Base-by-base conservation (phyloP, 92 coral and sea anemone species). In the Palythoa caribaeorum region DNA sequence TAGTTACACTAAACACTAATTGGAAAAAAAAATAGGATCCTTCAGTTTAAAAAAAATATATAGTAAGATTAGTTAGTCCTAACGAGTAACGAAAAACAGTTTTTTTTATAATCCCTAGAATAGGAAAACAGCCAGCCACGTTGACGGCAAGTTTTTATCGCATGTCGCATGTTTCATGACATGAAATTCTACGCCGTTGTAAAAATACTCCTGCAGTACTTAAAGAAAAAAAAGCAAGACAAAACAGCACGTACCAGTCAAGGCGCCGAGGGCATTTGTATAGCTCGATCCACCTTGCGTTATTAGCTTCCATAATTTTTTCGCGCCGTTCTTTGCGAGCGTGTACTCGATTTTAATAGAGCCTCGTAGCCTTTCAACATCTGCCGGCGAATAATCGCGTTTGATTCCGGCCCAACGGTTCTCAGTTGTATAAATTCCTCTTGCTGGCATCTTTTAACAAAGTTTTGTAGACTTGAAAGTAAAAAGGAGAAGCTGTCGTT, bases 361-460 rank as follows among this genome's bases (percentile, higher is more conserved):
- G 2, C 99, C 99, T 9, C 97, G 91, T 36, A 96, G 91, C 44
- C 94, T 89, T 68, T 92, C 90, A 51, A 96, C 99, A 35, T 92
- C 93, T 79, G 94, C 91, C 38, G 91, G 93, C 10, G 94, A 89
- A 86, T 95, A 96, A 78, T 95, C 96, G 60, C 99, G 79, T 65
- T 92, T 94, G 77, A 96, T 90, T 10, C 96, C 98, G 38, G 99
- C 96, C 87, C 91, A 96, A 83, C 99, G 92, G 60, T 95, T 91
- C 47, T 88, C 80, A 73, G 88, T 86, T 71, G 88, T 89, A 87
- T 92, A 93, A 76, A 91, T 88, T 87, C 87, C 88, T 14, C 80
- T 84, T 84, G 71, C 12, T 14, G 88, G 88, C 88, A 84, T 84
- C 88, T 54, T 54, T 14, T 63, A 16, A 17, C 6, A 17, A 63